These are phyloP conservation scores for Danaus melanippus DNA, from an alignment of 1,140 invertebrate species.

Conservation along the genomic window DNA sequence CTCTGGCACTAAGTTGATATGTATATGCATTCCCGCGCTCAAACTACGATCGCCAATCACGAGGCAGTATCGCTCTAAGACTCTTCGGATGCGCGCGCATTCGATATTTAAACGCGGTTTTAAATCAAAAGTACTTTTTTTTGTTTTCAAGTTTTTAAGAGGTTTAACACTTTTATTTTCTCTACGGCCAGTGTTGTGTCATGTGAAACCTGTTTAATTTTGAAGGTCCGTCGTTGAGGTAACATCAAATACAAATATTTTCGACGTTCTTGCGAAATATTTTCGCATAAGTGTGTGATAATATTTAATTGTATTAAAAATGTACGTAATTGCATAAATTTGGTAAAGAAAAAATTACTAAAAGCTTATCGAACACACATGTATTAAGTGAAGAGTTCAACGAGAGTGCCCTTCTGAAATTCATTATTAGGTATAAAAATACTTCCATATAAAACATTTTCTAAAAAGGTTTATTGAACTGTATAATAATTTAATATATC, in stretches of 20 bases:
- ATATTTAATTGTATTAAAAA: too few relatives aligned
- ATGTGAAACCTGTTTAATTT: conserved; percentile 11
- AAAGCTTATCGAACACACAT: too few relatives aligned
- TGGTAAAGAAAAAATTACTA: too few relatives aligned
- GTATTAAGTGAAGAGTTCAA: too few relatives aligned
- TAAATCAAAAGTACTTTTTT: conserved; percentile 19
- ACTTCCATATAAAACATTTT: too few relatives aligned
- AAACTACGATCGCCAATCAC: conserved; percentile 34
- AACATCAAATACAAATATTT: conserved; percentile 32
- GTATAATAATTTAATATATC: too few relatives aligned
- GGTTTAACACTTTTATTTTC: conserved; percentile 10
- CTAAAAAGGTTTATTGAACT: too few relatives aligned
- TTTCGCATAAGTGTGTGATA: conserved; percentile 1
- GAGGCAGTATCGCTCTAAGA: conserved; percentile 36
- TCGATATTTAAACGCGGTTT: conserved; percentile 21
- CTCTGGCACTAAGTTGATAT: conserved; percentile 19
- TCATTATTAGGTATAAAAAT: too few relatives aligned
- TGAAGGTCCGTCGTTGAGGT: conserved; percentile 37
- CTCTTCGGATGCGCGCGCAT: conserved; percentile 35
- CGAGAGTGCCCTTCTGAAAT: too few relatives aligned
- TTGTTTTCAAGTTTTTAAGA: conserved; percentile 20
- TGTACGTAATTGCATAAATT: too few relatives aligned
- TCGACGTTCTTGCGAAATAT: conserved; percentile 30
- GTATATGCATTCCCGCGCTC: conserved; percentile 48
- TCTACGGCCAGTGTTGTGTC: conserved; percentile 13